Conservation (phyloP, 1,140 invertebrate genomes). For the Lineus longissimus region DNA sequence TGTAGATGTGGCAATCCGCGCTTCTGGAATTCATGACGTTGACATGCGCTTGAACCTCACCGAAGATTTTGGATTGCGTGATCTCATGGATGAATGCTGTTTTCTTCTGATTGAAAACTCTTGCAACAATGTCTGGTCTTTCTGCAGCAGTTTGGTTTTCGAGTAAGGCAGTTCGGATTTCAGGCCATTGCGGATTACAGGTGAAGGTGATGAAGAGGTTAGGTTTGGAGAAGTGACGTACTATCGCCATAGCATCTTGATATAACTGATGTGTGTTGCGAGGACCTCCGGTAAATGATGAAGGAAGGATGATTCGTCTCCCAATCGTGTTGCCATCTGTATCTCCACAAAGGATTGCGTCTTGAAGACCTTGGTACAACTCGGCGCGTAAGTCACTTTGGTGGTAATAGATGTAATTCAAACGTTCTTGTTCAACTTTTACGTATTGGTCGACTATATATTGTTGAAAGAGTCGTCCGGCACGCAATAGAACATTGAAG, state of each 20-base stretch:
- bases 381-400: no score
- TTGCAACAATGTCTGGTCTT: background rate
- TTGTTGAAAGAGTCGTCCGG: conserved; percentile 47
- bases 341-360: conserved; percentile 14
- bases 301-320: conserved; percentile 51
- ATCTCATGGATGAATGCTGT: conserved; percentile 31
- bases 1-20: no score
- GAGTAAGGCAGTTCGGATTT: conserved; percentile 45
- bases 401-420: conserved; percentile 24
- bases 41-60: conserved; percentile 20
- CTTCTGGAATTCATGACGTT: no score
- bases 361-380: no score
- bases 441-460: conserved; percentile 53
- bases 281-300: conserved; percentile 52
- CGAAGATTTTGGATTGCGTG: conserved; percentile 39
- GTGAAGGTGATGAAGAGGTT: conserved; percentile 58
- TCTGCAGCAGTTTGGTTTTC: background rate
- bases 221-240: conserved; percentile 52
- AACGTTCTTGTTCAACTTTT: conserved; percentile 25
- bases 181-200: conserved; percentile 56
- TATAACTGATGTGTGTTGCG: conserved; percentile 53
- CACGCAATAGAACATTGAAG: conserved; percentile 36
- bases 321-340: conserved; percentile 29
- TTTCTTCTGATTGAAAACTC: background rate
- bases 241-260: conserved; percentile 57